Evolutionary conservation across 2,888 invertebrate genomes (phyloP), one percentile per base, ranked within the genome.

Genomic region (Iselma pallidipennis): DNA sequence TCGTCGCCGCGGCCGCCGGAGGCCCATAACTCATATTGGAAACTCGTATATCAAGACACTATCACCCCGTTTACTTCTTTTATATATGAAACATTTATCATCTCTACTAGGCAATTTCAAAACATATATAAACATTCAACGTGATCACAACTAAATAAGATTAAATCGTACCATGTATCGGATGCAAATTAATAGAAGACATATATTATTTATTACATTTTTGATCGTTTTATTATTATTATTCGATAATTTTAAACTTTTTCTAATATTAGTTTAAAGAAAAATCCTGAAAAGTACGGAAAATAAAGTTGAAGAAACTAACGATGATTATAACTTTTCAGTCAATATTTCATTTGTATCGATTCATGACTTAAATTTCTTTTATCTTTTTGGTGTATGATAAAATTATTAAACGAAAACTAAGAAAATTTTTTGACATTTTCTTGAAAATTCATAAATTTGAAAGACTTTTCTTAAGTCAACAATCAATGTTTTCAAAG

Each of bases 11-110:
- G 73, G 78, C 73, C 80, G 74, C 80, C 70, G 68, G 80, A 79
- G 80, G 77, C 77, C 77, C 78, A 81, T 81, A 81, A 81, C 78
- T 81, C 81, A 81, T 81, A 80, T 80, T 75, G 79, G 69, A 75
- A 77, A 77, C 75, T 76, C 77, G 77, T 80, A 79, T 78, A 80
- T 80, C 80, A 78, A 42, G 75, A 73, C 74, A 76, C 76, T 74
- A 78, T 77, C 77, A 73, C 68, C 74, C 71, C 68, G 65, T 65
- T n/a, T 70, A 67, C 71, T 66, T 66, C 60, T 65, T 54, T 37
- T 31, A 12, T 14, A 69, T 66, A 71, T 78, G 66, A 73, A 77
- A 75, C 74, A 72, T 78, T 77, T 71, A 75, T 76, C 70, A 65
- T 67, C 52, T 58, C 45, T n/a, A n/a, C n/a, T 26, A 33, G 23